These are phyloP conservation scores for Panulirus ornatus DNA, from an alignment of 1,140 invertebrate genomes.

Conservation along the genomic window DNA sequence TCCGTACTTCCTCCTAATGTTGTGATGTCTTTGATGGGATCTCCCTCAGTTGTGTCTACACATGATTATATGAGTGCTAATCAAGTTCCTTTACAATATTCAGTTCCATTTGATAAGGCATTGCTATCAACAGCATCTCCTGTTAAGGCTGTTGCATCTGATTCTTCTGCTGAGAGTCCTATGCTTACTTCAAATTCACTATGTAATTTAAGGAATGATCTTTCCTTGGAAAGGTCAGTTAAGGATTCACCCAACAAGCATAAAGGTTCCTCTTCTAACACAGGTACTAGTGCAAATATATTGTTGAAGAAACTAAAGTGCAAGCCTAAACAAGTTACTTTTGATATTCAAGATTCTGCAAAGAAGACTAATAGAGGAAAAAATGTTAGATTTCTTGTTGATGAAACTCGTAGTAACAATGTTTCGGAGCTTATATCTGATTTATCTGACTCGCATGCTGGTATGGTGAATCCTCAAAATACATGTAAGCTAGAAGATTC, in stretches of 20 bases:
- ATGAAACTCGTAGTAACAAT: not conserved
- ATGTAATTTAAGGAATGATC: not conserved
- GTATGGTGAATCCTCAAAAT: not conserved
- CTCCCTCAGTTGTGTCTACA: not conserved
- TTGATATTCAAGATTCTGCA: not conserved
- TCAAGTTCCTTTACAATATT: not conserved
- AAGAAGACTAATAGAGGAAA: conserved; percentile 12
- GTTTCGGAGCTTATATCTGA: not conserved
- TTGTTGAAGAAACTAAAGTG: not conserved
- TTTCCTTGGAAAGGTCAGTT: too few species aligned
- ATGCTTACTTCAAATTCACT: not conserved
- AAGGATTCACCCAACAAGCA: not conserved
- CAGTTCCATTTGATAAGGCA: not conserved
- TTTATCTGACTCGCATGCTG: not conserved
- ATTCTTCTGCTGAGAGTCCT: not conserved
- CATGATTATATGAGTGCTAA: not conserved
- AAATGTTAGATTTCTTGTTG: conserved; percentile 32
- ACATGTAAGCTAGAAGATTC: not conserved
- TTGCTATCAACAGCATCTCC: not conserved
- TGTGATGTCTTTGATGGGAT: too few species aligned
- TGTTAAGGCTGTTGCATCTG: not conserved
- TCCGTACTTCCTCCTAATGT: not conserved
- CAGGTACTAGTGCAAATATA: not conserved
- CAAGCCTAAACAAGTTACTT: not conserved
- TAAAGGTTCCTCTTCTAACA: not conserved